These are phyloP conservation scores for Hystrix brachyura DNA, from an alignment of 2,113 vertebrate species.

Conservation along the genomic window DNA sequence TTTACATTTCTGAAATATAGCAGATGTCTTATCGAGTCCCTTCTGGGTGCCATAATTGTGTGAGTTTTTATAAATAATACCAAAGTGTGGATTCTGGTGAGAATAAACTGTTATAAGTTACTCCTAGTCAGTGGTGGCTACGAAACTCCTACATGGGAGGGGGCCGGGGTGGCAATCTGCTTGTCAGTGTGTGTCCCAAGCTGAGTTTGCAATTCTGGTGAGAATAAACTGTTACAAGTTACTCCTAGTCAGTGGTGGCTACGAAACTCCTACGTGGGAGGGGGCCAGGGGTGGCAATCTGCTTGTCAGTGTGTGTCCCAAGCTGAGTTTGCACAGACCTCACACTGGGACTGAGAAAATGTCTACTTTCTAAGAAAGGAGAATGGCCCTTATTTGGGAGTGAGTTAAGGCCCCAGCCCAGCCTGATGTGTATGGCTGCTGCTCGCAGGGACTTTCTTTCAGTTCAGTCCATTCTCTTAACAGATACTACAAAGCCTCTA, in stretches of 20 bases:
- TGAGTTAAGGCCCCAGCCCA: neutral
- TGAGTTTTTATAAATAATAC: neutral
- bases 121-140: neutral
- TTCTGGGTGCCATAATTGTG: neutral
- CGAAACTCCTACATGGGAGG: neutral
- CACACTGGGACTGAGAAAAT: neutral
- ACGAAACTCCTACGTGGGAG: neutral
- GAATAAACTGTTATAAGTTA: constrained; percentile 21
- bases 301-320: neutral
- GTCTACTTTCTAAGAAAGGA: constrained; percentile 6
- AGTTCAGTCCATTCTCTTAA: neutral
- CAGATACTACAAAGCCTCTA: neutral
- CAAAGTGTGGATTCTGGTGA: constrained; percentile 47
- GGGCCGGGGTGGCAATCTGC: neutral
- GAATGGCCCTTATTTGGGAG: neutral
- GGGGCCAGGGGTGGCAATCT: no score
- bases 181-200: neutral
- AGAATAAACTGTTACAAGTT: constrained; percentile 22
- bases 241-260: neutral
- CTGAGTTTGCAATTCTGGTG: no score
- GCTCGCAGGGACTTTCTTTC: neutral
- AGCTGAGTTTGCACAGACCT: neutral
- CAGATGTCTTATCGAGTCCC: constrained; percentile 12
- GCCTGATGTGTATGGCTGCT: neutral
- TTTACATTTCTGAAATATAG: constrained; percentile 54